Percentiles rank a stretch among this genome's conserved stretches.
Conservation (phyloP, 2,888 invertebrate species). For the Odontocolon sp. region DNA sequence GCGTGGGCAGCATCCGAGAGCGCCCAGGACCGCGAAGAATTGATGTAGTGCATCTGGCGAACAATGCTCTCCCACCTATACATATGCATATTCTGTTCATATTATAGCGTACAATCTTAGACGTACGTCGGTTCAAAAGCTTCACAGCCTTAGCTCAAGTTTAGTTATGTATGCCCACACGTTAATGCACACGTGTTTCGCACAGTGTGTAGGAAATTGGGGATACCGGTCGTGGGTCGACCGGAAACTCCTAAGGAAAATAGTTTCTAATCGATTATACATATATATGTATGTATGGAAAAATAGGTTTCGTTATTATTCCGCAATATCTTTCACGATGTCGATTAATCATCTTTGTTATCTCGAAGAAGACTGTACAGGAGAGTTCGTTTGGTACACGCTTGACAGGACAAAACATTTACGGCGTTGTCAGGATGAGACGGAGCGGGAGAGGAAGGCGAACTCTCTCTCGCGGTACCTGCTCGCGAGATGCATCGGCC, state of each 20-base stretch:
- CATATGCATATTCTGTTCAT: slow-evolving; percentile 39
- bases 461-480: slow-evolving; percentile 49
- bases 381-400: slow-evolving; percentile 1
- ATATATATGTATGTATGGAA: neutral
- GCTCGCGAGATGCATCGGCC: slow-evolving; percentile 54
- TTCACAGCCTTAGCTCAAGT: slow-evolving; percentile 9
- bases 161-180: slow-evolving; percentile 34
- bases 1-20: slow-evolving; percentile 72
- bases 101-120: slow-evolving; percentile 12
- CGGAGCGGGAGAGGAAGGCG: slow-evolving; percentile 1
- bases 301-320: slow-evolving; percentile 20
- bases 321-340: neutral
- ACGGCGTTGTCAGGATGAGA: slow-evolving; percentile 18
- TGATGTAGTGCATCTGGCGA: slow-evolving; percentile 75
- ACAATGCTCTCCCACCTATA: slow-evolving; percentile 70
- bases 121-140: slow-evolving; percentile 22
- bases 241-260: slow-evolving; percentile 24
- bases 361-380: slow-evolving; percentile 14
- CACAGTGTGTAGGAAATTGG: slow-evolving; percentile 28
- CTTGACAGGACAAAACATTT: slow-evolving; percentile 52
- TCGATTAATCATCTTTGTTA: slow-evolving; percentile 33
- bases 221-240: slow-evolving; percentile 32
- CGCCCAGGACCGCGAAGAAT: slow-evolving; percentile 68
- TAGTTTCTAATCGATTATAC: slow-evolving; percentile 16
- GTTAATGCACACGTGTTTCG: slow-evolving; percentile 36